phyloP scores from a whole-genome alignment of 2,113 vertebrate genomes.

The Blennius ocellaris region DNA sequence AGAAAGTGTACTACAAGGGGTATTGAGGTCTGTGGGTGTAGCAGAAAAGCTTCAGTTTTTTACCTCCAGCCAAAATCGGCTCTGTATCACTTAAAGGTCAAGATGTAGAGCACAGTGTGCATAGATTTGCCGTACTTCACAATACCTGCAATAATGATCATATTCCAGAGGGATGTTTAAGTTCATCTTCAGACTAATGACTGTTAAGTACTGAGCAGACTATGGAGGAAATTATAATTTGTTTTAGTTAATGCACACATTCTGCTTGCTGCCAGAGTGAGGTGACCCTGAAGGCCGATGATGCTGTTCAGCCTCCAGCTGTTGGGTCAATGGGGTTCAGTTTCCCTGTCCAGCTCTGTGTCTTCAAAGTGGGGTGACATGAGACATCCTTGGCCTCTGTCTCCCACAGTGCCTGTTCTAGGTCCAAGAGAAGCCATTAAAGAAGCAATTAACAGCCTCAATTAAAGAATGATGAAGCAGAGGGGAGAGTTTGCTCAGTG shows the following conservation, averaged over 20 bases:
- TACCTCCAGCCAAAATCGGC: neutral
- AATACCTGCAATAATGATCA: constrained; percentile 31
- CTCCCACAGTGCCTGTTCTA: constrained; percentile 46
- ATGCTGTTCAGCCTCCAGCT: constrained; percentile 60
- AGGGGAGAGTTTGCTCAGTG: constrained; percentile 47
- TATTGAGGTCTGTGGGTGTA: neutral
- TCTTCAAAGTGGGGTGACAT: constrained; percentile 57
- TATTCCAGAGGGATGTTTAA: constrained; percentile 52
- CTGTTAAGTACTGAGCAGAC: constrained; percentile 48
- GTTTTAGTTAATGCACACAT: constrained; percentile 67
- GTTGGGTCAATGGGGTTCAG: constrained; percentile 49
- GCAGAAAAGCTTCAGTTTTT: neutral
- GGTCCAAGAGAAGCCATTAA: constrained; percentile 60
- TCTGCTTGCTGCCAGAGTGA: constrained; percentile 61
- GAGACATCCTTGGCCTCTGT: constrained; percentile 65
- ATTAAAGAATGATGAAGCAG: constrained; percentile 72
- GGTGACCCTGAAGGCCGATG: constrained; percentile 50
- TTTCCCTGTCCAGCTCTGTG: constrained; percentile 50
- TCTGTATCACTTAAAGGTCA: constrained; percentile 31
- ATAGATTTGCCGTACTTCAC: neutral
- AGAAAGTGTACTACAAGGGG: neutral
- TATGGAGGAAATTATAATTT: constrained; percentile 59
- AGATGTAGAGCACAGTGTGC: neutral
- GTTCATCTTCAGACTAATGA: constrained; percentile 56
- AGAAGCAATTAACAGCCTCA: constrained; percentile 67